Conservation (phyloP, 2,113 vertebrate species). For the Amphiprion percula region DNA sequence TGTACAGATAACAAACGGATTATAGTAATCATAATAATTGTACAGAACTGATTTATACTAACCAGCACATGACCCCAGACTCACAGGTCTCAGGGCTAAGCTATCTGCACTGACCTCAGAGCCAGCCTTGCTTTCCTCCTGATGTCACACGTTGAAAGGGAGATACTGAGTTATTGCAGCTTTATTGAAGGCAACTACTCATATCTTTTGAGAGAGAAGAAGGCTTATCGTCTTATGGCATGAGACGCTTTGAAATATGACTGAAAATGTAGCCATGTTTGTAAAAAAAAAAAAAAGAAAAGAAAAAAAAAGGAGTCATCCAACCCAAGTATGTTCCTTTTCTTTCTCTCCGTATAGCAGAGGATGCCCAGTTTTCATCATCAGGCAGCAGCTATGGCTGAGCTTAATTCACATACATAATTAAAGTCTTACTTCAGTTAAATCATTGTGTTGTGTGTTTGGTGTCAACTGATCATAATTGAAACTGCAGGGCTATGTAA, state of each 20-base stretch:
- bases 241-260: no score
- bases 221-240: no score
- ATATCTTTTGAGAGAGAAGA: neutral
- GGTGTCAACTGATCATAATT: neutral
- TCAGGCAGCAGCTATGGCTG: neutral
- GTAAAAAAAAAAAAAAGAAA: neutral
- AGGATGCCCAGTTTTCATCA: neutral
- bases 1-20: no score
- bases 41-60: neutral
- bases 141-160: constrained; percentile 12
- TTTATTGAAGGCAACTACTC: neutral
- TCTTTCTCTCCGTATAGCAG: neutral
- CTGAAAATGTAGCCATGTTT: neutral
- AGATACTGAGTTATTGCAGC: neutral
- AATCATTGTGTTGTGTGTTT: neutral
- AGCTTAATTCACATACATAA: neutral
- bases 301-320: neutral
- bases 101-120: neutral
- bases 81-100: neutral
- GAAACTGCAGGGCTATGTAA: no score
- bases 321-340: neutral
- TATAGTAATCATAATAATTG: no score
- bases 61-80: neutral
- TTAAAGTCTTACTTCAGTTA: neutral
- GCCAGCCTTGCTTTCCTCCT: neutral